Percentiles rank a stretch among this genome's conserved stretches.
phyloP scores from a whole-genome alignment of 2,113 vertebrate genomes.

The Empidonax traillii region DNA sequence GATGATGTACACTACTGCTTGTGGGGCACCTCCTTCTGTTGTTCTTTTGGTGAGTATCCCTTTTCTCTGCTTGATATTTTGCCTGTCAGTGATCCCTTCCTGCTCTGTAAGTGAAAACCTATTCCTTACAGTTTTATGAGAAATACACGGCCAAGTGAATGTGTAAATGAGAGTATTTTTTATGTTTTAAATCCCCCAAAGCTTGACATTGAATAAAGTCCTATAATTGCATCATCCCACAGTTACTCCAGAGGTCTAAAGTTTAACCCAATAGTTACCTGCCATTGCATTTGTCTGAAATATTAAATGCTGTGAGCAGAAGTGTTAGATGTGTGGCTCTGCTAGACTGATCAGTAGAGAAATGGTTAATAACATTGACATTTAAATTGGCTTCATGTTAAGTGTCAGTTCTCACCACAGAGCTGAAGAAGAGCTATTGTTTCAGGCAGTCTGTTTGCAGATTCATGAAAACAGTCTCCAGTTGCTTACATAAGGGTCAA shows the following conservation, averaged over 20 bases:
- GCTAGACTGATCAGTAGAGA: slow-evolving; percentile 15
- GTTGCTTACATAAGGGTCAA: slow-evolving; percentile 43
- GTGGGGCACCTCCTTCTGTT: not conserved
- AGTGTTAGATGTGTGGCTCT: not conserved
- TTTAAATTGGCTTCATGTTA: slow-evolving; percentile 58
- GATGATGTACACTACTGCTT: not conserved
- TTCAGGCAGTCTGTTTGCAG: slow-evolving; percentile 31
- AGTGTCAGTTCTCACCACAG: slow-evolving; percentile 32
- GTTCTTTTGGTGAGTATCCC: not conserved
- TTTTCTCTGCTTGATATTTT: not conserved
- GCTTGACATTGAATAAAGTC: not conserved
- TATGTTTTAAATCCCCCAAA: not conserved
- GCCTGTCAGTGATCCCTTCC: not conserved
- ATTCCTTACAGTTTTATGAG: not conserved
- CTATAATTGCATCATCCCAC: not conserved
- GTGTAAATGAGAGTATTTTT: not conserved
- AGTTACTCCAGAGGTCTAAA: not conserved
- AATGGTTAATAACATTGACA: slow-evolving; percentile 42
- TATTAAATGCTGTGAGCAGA: not conserved
- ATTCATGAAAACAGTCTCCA: slow-evolving; percentile 18
- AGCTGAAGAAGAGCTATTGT: slow-evolving; percentile 54
- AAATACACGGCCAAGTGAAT: not conserved
- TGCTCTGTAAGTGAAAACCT: not conserved
- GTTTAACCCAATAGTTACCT: not conserved
- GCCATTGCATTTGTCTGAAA: not conserved